phyloP scores from a whole-genome alignment of 2,113 vertebrate genomes.

The Gymnobelideus leadbeateri region DNA sequence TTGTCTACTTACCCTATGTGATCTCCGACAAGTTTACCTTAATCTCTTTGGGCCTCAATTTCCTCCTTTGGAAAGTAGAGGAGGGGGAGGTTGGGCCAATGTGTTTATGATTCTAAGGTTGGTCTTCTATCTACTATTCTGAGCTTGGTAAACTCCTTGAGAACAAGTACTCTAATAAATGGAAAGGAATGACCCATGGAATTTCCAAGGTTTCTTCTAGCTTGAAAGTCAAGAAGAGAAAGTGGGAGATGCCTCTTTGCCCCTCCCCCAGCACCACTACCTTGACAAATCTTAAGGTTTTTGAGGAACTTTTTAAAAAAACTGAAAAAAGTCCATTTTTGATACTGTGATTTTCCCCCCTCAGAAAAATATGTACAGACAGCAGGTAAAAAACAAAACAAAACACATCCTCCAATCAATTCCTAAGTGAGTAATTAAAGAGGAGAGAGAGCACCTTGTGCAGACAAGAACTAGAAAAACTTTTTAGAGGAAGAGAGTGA shows the following conservation, averaged over 20 bases:
- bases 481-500: background rate
- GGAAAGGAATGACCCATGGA: background rate
- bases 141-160: background rate
- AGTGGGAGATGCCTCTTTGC: background rate
- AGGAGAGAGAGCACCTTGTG: background rate
- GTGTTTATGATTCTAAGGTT: background rate
- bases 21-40: background rate
- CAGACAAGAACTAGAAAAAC: background rate
- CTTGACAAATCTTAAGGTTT: background rate
- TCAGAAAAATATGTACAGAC: background rate
- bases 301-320: background rate
- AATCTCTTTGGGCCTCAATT: background rate
- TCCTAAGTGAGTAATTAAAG: background rate
- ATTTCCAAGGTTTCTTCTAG: background rate
- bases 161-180: background rate
- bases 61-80: background rate
- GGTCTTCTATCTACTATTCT: background rate
- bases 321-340: background rate
- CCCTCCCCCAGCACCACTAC: background rate
- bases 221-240: background rate
- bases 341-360: background rate
- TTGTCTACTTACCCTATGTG: background rate
- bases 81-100: background rate
- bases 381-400: background rate
- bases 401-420: background rate